Evolutionary conservation across 2,113 vertebrate species (phyloP), one percentile per base, ranked within the genome.

Genomic region (Microtus montanus): DNA sequence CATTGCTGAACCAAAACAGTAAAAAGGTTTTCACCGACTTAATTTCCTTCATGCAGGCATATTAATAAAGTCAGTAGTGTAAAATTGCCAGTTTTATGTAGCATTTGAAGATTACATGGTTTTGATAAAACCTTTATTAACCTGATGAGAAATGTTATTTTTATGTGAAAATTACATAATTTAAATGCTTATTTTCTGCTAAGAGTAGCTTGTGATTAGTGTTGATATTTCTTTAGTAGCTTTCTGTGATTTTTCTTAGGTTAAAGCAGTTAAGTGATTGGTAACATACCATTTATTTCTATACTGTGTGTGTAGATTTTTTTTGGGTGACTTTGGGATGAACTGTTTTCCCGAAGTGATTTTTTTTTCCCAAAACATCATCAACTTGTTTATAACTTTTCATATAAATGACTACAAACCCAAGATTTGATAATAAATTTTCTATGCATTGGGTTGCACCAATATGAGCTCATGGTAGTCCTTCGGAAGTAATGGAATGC

Each of bases 221-320:
- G 95, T 94, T 94, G 58, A 87, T 96, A 96, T 2, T 71, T 71
- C 63, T 83, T 10, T 74, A 58, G 52, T 44, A 35, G 28, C 85
- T 94, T 95, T 41, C 90, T 96, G 41, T 96, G 95, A 96, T 98
- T 97, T 85, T 96, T 96, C 68, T 95, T 89, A 88, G 54, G 78
- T 91, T 97, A 97, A 96, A 97, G 87, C 95, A 97, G 71, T 73
- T 97, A 95, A 95, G 82, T 89, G 96, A 94, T 88, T 97, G 91
- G 96, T 96, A 96, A 97, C 95, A 80, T 90, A 89, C 14, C 4
- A 93, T 96, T 98, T 97, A 52, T 85, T 97, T 92, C 78, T 95
- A 30, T 89, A 85, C 44, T 80, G 80, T 12, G 78, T 30, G 0
- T 8, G 35, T 89, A 92, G 85, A 89, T 47, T 19, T n/a, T 58